These are phyloP conservation scores for Drosophila diplacantha DNA, from an alignment of 2,888 invertebrate genomes.

Conservation along the genomic window DNA sequence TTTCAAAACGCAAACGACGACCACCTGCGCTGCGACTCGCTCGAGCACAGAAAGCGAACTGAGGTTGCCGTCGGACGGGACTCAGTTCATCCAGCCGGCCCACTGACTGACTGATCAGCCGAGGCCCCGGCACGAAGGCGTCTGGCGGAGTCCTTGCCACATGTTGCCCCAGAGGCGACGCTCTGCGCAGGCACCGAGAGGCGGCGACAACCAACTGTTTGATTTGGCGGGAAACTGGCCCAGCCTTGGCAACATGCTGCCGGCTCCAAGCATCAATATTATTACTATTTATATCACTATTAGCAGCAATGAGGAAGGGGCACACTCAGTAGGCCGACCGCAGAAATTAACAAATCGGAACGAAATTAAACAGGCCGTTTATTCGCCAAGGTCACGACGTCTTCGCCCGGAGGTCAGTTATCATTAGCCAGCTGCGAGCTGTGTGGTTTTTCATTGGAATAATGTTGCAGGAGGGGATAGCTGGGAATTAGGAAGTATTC, in stretches of 20 bases:
- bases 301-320: slow-evolving; percentile 24
- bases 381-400: slow-evolving; percentile 50
- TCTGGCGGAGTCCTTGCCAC: slow-evolving; percentile 42
- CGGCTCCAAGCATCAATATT: slow-evolving; percentile 1
- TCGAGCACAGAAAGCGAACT: slow-evolving; percentile 62
- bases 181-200: slow-evolving; percentile 27
- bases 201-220: slow-evolving; percentile 10
- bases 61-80: slow-evolving; percentile 33
- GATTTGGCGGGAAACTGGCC: slow-evolving; percentile 26
- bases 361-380: slow-evolving; percentile 52
- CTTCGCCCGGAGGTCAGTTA: slow-evolving; percentile 47
- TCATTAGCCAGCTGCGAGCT: slow-evolving; percentile 17
- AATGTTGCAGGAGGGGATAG: neutral
- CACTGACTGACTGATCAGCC: slow-evolving; percentile 61
- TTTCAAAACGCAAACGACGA: slow-evolving; percentile 1
- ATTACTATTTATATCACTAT: slow-evolving; percentile 8
- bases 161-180: slow-evolving; percentile 42
- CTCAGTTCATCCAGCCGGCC: slow-evolving; percentile 19
- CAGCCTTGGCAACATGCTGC: slow-evolving; percentile 51
- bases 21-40: slow-evolving; percentile 49
- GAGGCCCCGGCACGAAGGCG: slow-evolving; percentile 30
- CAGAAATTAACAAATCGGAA: slow-evolving; percentile 61
- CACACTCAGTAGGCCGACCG: slow-evolving; percentile 18
- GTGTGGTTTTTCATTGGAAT: neutral
- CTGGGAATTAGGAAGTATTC: too few relatives aligned